Conservation (phyloP, 64 coral and sea anemone genomes). For the Exaiptasia diaphana region DNA sequence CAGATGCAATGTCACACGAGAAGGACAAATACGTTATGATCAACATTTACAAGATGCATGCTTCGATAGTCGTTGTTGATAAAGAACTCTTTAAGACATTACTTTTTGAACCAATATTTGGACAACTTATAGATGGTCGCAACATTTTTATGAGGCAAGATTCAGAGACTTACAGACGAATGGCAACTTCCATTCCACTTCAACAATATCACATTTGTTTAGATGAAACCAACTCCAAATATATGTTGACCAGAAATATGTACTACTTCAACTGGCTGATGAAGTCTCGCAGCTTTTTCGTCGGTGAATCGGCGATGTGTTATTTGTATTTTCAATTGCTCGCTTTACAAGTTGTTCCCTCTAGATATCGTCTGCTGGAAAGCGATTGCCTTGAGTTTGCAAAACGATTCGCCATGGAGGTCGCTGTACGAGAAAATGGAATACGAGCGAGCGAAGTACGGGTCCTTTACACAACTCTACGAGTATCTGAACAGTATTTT, state of each 20-base stretch:
- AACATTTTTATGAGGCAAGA: neutral
- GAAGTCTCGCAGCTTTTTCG: conserved; percentile 44
- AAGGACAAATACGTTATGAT: conserved; percentile 46
- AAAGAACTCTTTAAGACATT: conserved; percentile 38
- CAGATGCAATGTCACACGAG: conserved; percentile 1
- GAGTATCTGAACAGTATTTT: conserved; percentile 13
- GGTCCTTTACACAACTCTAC: conserved; percentile 8
- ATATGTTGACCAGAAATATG: conserved; percentile 21
- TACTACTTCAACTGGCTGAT: conserved; percentile 25
- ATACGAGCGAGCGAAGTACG: conserved; percentile 5
- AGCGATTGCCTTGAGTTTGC: conserved; percentile 48
- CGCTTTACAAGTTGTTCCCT: conserved; percentile 12
- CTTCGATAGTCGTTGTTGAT: conserved; percentile 35
- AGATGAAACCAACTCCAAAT: neutral
- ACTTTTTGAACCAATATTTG: conserved; percentile 16
- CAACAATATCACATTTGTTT: conserved; percentile 43
- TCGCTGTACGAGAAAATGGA: conserved; percentile 20
- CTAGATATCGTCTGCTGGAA: conserved; percentile 14
- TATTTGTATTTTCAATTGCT: conserved; percentile 36
- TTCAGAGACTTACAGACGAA: conserved; percentile 8
- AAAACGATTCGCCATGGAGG: conserved; percentile 15
- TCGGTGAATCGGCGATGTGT: conserved; percentile 23
- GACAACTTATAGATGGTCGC: conserved; percentile 32
- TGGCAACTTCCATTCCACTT: conserved; percentile 10
- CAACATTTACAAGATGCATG: conserved; percentile 24